Percentiles rank a stretch among this genome's conserved stretches.
Evolutionary conservation across 2,888 invertebrate genomes (phyloP).

Genomic region (Euphydryas editha): DNA sequence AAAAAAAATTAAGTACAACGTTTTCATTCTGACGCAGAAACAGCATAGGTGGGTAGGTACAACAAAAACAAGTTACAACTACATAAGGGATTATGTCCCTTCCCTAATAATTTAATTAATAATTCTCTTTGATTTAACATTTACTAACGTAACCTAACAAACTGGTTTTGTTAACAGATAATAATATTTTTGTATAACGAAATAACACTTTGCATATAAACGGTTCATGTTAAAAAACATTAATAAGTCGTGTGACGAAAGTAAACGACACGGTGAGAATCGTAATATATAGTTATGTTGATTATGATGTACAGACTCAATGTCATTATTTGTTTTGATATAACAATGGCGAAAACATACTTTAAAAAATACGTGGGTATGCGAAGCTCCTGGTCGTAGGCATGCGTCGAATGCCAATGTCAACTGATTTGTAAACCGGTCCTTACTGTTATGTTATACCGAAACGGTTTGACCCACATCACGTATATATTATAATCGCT

Average conservation of each 20-base stretch:
- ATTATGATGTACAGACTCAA: slow-evolving; percentile 28
- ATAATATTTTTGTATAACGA: slow-evolving; percentile 5
- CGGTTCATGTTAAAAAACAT: slow-evolving; percentile 9
- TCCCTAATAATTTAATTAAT: neutral
- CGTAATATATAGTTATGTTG: slow-evolving; percentile 30
- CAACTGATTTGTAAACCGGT: slow-evolving; percentile 76
- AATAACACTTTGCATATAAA: slow-evolving; percentile 8
- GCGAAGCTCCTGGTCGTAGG: slow-evolving; percentile 27
- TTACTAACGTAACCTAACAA: neutral
- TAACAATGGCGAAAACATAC: slow-evolving; percentile 36
- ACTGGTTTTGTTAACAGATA: slow-evolving; percentile 5
- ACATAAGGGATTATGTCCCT: too few relatives aligned
- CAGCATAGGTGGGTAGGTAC: too few relatives aligned
- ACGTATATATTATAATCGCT: slow-evolving; percentile 34
- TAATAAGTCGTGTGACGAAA: slow-evolving; percentile 21
- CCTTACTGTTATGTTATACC: slow-evolving; percentile 70
- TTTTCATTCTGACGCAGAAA: too few relatives aligned
- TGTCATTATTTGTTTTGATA: slow-evolving; percentile 28
- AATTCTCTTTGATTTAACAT: slow-evolving; percentile 8
- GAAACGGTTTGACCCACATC: slow-evolving; percentile 63
- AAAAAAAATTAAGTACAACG: too few relatives aligned
- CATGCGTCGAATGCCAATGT: slow-evolving; percentile 70
- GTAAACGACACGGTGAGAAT: slow-evolving; percentile 15
- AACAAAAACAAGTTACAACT: too few relatives aligned
- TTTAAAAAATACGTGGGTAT: slow-evolving; percentile 35